phyloP scores from a whole-genome alignment of 2,888 invertebrate species.

The Ichneumon xanthorius region DNA sequence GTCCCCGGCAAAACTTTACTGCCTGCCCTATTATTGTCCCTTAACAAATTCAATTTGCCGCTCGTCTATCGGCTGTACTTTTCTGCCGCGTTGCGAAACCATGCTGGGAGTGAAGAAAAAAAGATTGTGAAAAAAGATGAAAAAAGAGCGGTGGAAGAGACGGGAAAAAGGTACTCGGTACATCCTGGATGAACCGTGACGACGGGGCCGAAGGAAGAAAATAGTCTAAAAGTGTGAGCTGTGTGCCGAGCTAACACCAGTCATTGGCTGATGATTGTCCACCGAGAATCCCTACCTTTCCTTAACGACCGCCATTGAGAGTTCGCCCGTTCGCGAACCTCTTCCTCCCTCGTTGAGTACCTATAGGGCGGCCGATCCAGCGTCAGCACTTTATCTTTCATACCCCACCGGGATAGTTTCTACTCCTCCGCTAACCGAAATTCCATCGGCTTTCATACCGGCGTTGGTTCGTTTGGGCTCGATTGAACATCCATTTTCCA shows the following conservation, averaged over 20 bases:
- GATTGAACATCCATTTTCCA: slow-evolving; percentile 26
- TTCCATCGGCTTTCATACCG: slow-evolving; percentile 21
- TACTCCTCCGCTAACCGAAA: slow-evolving; percentile 31
- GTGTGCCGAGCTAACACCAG: slow-evolving; percentile 69
- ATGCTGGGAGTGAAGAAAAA: slow-evolving; percentile 30
- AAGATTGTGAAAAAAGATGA: neutral
- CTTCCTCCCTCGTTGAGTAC: slow-evolving; percentile 49
- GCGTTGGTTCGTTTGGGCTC: slow-evolving; percentile 16
- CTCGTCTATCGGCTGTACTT: slow-evolving; percentile 29
- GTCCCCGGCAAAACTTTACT: slow-evolving; percentile 63
- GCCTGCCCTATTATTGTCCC: slow-evolving; percentile 65
- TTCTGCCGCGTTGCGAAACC: slow-evolving; percentile 35
- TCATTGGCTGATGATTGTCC: slow-evolving; percentile 69
- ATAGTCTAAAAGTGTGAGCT: slow-evolving; percentile 46
- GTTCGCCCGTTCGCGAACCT: slow-evolving; percentile 63
- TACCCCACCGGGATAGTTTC: slow-evolving; percentile 43
- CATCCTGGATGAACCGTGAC: slow-evolving; percentile 33
- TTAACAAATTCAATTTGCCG: slow-evolving; percentile 71
- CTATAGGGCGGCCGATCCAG: slow-evolving; percentile 57
- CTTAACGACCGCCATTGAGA: slow-evolving; percentile 73
- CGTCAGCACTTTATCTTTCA: slow-evolving; percentile 63
- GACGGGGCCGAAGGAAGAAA: slow-evolving; percentile 26
- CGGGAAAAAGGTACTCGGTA: slow-evolving; percentile 11
- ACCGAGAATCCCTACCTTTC: slow-evolving; percentile 61
- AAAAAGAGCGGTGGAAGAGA: neutral